phyloP scores from a whole-genome alignment of 2,888 invertebrate species.

The Alloscopus bannaensis region DNA sequence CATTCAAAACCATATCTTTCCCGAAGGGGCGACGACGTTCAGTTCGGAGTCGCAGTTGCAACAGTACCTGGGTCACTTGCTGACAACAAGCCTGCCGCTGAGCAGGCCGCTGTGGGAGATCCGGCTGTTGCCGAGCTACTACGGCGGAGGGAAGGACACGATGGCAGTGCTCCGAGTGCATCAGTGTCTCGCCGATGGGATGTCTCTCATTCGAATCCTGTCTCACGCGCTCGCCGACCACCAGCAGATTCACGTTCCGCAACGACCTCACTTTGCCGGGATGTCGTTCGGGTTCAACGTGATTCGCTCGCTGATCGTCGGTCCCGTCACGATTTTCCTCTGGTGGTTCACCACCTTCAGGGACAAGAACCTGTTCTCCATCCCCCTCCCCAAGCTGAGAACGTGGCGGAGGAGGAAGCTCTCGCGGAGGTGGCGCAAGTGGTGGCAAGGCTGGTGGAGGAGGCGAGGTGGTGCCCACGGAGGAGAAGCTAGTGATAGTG shows the following conservation, averaged over 20 bases:
- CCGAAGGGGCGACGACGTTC: conserved; percentile 75
- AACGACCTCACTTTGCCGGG: conserved; percentile 76
- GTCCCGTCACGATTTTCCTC: conserved; percentile 77
- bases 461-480: conserved; percentile 1
- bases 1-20: conserved; percentile 77
- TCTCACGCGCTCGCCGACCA: conserved; percentile 76
- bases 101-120: conserved; percentile 79
- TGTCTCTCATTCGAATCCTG: conserved; percentile 76
- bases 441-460: not conserved
- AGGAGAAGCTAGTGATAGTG: not conserved
- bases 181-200: conserved; percentile 78
- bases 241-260: conserved; percentile 73
- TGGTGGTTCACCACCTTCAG: conserved; percentile 76
- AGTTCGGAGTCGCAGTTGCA: conserved; percentile 75
- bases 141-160: conserved; percentile 75
- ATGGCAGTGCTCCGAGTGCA: conserved; percentile 77
- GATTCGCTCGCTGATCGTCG: conserved; percentile 77
- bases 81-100: conserved; percentile 75
- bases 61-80: conserved; percentile 76
- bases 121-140: conserved; percentile 76
- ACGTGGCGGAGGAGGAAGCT: conserved; percentile 27
- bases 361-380: conserved; percentile 76
- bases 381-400: conserved; percentile 62
- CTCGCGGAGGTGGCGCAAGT: not conserved
- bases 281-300: conserved; percentile 76